Conservation (phyloP, 2,797 vertebrate species). For the Acanthiza pusilla region DNA sequence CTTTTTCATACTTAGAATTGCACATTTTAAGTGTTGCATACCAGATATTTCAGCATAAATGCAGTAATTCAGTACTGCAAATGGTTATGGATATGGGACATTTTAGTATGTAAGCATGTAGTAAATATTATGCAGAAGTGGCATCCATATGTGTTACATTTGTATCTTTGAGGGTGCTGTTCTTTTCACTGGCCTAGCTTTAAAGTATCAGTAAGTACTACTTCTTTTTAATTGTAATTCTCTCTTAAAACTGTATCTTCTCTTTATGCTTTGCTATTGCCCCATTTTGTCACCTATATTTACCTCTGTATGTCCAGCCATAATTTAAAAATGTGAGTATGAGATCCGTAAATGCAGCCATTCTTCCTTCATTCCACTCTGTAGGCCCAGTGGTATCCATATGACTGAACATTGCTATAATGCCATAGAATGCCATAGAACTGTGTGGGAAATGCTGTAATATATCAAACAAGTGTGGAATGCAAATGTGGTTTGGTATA, state of each 20-base stretch:
- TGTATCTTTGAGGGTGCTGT: conserved; percentile 58
- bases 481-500: not conserved
- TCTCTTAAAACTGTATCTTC: not conserved
- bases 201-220: conserved; percentile 59
- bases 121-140: conserved; percentile 59
- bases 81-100: not conserved
- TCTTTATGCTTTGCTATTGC: not conserved
- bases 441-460: not conserved
- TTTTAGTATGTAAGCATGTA: not conserved
- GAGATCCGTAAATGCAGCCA: not conserved
- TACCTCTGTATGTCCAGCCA: not conserved
- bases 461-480: not conserved
- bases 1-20: not conserved
- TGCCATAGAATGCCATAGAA: not conserved
- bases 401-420: not conserved
- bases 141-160: conserved; percentile 36
- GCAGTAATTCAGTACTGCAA: not conserved
- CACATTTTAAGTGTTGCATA: not conserved
- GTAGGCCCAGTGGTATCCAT: not conserved
- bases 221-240: not conserved
- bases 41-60: not conserved
- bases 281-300: not conserved
- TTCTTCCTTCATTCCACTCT: not conserved
- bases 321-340: not conserved
- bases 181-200: conserved; percentile 49